phyloP scores from a whole-genome alignment of 23 tunicate species.

The Styela plicata region DNA sequence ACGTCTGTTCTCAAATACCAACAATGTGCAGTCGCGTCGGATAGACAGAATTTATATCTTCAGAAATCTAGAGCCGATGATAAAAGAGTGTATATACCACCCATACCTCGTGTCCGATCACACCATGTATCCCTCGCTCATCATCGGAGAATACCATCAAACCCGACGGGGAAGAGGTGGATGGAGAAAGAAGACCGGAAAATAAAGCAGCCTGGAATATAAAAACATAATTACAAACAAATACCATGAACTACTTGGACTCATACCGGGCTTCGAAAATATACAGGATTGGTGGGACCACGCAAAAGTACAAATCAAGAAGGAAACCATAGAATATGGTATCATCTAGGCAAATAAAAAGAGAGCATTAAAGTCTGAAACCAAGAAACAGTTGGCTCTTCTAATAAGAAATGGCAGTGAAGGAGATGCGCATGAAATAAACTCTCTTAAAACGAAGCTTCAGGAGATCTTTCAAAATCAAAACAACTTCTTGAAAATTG shows the following conservation, averaged over 20 bases:
- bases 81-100: not conserved
- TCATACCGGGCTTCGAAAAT: not conserved
- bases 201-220: not conserved
- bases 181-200: not conserved
- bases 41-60: not conserved
- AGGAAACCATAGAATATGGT: not conserved
- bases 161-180: not conserved
- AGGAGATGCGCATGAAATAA: not conserved
- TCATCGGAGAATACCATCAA: not conserved
- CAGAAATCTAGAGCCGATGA: not conserved
- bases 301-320: not conserved
- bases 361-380: not conserved
- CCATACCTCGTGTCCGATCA: not conserved
- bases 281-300: not conserved
- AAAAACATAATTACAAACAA: too few relatives aligned
- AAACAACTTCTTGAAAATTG: not conserved
- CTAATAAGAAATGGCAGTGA: not conserved
- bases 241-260: not conserved
- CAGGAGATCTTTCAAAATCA: not conserved
- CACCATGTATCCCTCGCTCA: not conserved
- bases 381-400: not conserved
- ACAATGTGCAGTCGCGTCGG: not conserved
- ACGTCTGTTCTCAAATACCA: too few relatives aligned
- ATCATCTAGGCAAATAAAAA: not conserved
- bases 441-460: not conserved